Conservation (phyloP, 2,888 invertebrate genomes). For the Calliphora vomitoria region DNA sequence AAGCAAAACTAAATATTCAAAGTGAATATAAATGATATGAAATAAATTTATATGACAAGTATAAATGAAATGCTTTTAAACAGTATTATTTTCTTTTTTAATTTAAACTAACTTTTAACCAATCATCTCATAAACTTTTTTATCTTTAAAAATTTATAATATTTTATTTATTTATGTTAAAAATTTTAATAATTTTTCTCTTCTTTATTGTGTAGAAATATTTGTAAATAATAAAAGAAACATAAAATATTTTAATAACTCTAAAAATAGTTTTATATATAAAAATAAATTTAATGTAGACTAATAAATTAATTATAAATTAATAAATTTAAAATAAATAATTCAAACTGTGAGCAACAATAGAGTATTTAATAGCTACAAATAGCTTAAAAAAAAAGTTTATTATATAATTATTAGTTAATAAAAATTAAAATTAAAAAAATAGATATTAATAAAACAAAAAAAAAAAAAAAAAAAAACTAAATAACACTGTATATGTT, state of each 20-base stretch:
- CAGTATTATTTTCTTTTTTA: background rate
- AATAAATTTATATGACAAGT: no score
- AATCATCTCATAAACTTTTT: background rate
- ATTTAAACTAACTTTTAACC: background rate
- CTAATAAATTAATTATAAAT: slow-evolving; percentile 34
- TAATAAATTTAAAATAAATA: slow-evolving; percentile 48
- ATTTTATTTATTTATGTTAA: background rate
- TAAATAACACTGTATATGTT: slow-evolving; percentile 24
- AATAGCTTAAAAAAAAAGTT: slow-evolving; percentile 58
- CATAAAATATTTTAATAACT: background rate
- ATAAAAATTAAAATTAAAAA: slow-evolving; percentile 44
- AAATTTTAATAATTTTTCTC: background rate
- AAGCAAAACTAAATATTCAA: no score
- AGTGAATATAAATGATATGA: no score
- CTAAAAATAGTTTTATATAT: background rate
- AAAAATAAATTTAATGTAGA: slow-evolving; percentile 24
- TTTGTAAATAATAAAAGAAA: background rate
- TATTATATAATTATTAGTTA: slow-evolving; percentile 45
- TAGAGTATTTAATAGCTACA: slow-evolving; percentile 69
- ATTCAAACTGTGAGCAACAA: slow-evolving; percentile 72
- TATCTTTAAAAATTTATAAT: background rate
- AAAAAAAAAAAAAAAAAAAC: background rate
- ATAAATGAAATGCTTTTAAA: background rate
- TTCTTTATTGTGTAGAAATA: no score
- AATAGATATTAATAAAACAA: background rate